Percentiles rank a stretch among this genome's conserved stretches.
These are phyloP conservation scores for Felis catus DNA, from an alignment of 2,113 vertebrate species.

Conservation along the genomic window F.catus_Fca126_mat1.0 CM031421.1:110652001-110652500, in stretches of 20 bases:
- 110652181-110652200: background rate
- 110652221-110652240: background rate
- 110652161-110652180: background rate
- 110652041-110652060: background rate
- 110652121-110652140: background rate
- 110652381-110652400: background rate
- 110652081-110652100: background rate
- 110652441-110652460: background rate
- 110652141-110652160: background rate
- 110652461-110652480: background rate
- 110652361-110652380: background rate
- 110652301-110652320: background rate
- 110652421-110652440: background rate
- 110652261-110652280: background rate
- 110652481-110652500: background rate
- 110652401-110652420: background rate
- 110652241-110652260: background rate
- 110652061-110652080: background rate
- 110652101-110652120: background rate
- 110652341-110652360: background rate
- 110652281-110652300: background rate
- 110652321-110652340: background rate
- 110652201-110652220: background rate
- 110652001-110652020: background rate
- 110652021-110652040: background rate